Base-by-base conservation (phyloP, 1,140 invertebrate genomes). In the Spodoptera frugiperda region DNA sequence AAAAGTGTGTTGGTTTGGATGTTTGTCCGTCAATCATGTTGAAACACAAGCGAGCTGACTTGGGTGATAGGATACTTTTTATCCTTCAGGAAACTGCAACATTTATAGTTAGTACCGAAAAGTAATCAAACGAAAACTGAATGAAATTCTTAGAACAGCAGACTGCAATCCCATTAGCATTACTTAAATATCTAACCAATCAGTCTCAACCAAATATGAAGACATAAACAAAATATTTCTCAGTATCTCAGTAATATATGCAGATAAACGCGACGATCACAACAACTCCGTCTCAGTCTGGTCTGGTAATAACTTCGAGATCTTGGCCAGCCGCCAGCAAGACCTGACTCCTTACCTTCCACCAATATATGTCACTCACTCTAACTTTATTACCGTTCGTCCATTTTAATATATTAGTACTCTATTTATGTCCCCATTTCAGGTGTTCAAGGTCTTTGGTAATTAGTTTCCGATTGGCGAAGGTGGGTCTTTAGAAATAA, bases 271-370 rank as follows among this genome's bases (percentile, higher is more conserved):
- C 15, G 33, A 17, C n/a, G 59, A 77, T 57, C 33, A 80, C 77
- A 70, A 80, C 54, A 73, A 68, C 65, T 46, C 25, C 65, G 72
- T 76, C 72, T 76, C 65, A 49, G 8, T 19, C 6, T 10, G 19
- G 55, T 79, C 74, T 76, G 71, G 61, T 75, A 70, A 25, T 75
- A 78, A 74, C 77, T 49, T 39, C 51, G n/a, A 68, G 46, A 1
- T 17, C 33, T 61, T 78, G 77, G 77, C 70, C 0, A 1, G 39
- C 1, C n/a, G 77, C 77, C 77, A 78, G 77, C 61, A 39, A 15
- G 15, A 12, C 9, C 21, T 21, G 14, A n/a, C 30, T 55, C 33
- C 11, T 39, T 30, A 51, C n/a, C 68, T 72, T 72, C 44, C 2
- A 39, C 11, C 19, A 53, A 68, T 68, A 68, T 33, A 72, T 72